Base-by-base conservation (phyloP, 2,113 vertebrate species). In the Pseudopipra pipra region DNA sequence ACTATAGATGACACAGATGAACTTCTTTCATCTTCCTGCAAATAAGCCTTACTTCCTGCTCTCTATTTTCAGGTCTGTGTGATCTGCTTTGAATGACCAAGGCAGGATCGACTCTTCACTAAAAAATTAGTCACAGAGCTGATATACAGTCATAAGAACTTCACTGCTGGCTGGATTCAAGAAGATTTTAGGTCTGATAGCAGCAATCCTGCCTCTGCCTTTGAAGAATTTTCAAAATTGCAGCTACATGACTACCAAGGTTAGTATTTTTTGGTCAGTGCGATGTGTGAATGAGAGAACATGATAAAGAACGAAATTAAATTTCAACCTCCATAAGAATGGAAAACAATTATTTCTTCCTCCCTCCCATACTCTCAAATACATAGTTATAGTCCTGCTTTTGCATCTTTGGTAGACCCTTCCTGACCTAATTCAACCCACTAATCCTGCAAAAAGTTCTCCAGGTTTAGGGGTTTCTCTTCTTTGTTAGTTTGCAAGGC, bases 221-320 rank as follows among this genome's bases (percentile, higher is more conserved):
- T 44, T 71, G 35, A 82, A 54, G 41, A 16, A 58, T 71, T 89
- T 94, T 82, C 35, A 56, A 49, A 71, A 52, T 7, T 61, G 13
- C 19, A 94, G 24, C 16, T 56, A 41, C 1, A 3, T 0, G 0
- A 44, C 44, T 65, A 7, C 14, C 13, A 68, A 47, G 5, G 22
- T 7, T 46, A 62, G 8, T 12, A 12, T 18, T 1, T 10, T 55
- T 73, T 82, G 77, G 54, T 59, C 35, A 27, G 8, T 7, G 18
- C 22, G 30, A 4, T 2, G 0, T 63, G 11, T 46, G 15, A 84
- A 37, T 62, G 59, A 72, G 9, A 84, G 17, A 51, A 39, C 21
- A 12, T 30, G 43, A 65, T 24, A 49, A 82, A 85, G 21, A 84
- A 58, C 4, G 9, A 12, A 87, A 81, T 5, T 43, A 56, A 74